phyloP scores from a whole-genome alignment of 2,888 invertebrate genomes.

The Eristalinus sepulchralis region DNA sequence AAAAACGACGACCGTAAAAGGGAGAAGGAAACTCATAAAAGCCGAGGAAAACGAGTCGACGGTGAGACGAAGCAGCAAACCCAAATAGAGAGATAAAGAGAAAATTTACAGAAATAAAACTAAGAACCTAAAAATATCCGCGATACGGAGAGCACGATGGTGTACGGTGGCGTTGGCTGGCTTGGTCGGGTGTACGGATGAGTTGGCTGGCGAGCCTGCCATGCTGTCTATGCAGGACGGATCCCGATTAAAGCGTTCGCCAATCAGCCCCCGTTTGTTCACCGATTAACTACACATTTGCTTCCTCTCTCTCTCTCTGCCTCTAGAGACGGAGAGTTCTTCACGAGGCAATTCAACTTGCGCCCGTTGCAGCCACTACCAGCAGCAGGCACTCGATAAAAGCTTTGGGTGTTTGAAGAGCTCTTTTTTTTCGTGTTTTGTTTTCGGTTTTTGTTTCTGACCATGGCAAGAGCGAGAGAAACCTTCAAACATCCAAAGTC shows the following conservation, averaged over 20 bases:
- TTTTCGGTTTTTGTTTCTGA: background rate
- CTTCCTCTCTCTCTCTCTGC: no score
- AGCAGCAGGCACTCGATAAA: background rate
- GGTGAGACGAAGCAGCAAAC: constrained; percentile 7
- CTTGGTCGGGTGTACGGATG: background rate
- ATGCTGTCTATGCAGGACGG: constrained; percentile 60
- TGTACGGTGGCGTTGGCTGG: background rate
- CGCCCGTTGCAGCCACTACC: background rate
- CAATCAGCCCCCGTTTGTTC: background rate
- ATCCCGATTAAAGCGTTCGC: constrained; percentile 15
- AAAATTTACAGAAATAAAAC: constrained; percentile 51
- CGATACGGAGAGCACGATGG: background rate
- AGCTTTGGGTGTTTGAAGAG: background rate
- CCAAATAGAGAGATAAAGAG: constrained; percentile 51
- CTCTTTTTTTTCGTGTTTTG: background rate
- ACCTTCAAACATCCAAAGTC: constrained; percentile 49
- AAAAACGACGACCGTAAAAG: constrained; percentile 15
- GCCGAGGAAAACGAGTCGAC: background rate
- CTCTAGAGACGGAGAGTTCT: background rate
- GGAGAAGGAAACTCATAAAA: constrained; percentile 29
- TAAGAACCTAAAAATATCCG: constrained; percentile 48
- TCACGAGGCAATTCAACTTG: constrained; percentile 51
- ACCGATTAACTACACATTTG: constrained; percentile 35
- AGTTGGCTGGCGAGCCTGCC: constrained; percentile 40
- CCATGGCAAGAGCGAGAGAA: constrained; percentile 37